Percentiles rank a stretch among this genome's conserved stretches.
phyloP scores from a whole-genome alignment of 2,888 invertebrate species.

The Tridacna gigas region DNA sequence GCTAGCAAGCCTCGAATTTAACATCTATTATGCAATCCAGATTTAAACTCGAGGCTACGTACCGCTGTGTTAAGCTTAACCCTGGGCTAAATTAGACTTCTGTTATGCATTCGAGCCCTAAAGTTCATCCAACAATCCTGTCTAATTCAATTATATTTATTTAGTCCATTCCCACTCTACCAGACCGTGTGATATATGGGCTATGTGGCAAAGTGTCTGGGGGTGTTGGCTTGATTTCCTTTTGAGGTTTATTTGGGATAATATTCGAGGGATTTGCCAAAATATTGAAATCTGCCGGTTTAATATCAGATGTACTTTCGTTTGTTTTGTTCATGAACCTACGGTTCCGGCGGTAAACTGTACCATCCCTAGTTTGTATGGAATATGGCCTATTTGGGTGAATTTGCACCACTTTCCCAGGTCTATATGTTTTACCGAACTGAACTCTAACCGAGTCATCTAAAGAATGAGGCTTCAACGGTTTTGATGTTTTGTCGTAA shows the following conservation, averaged over 20 bases:
- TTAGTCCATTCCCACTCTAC: too few relatives aligned
- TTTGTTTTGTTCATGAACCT: not conserved
- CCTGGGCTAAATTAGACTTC: too few relatives aligned
- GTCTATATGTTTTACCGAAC: not conserved
- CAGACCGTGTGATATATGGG: not conserved
- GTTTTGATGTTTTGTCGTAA: not conserved
- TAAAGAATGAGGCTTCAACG: not conserved
- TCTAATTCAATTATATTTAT: too few relatives aligned
- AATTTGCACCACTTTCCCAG: not conserved
- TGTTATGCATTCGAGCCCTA: too few relatives aligned
- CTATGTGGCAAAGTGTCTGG: not conserved
- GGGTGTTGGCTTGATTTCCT: too few relatives aligned
- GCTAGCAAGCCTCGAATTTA: too few relatives aligned
- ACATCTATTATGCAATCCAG: too few relatives aligned
- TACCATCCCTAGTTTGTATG: not conserved
- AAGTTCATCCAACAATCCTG: too few relatives aligned
- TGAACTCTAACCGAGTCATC: conserved; percentile 5
- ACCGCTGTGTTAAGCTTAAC: too few relatives aligned
- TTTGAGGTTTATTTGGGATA: not conserved
- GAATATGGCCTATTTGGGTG: not conserved
- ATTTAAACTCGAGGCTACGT: too few relatives aligned
- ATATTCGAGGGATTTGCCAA: not conserved
- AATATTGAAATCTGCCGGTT: not conserved
- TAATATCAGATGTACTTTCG: not conserved
- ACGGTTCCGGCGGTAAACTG: not conserved